These are phyloP conservation scores for Spodoptera picta DNA, from an alignment of 2,888 invertebrate genomes.

Conservation along the genomic window DNA sequence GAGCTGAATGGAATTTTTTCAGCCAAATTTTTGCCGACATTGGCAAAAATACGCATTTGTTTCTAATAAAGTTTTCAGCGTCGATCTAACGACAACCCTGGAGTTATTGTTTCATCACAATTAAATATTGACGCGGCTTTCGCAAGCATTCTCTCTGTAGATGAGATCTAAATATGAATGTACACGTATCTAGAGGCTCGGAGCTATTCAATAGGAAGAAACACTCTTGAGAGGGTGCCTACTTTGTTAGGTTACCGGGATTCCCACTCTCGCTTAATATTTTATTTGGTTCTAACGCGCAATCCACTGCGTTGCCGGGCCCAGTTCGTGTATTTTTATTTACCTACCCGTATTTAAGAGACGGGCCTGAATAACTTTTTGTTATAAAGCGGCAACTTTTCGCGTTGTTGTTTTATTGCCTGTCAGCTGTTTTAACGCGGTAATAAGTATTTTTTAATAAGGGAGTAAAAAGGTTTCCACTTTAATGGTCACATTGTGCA, in stretches of 20 bases:
- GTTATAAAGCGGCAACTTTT: constrained; percentile 29
- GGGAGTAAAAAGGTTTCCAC: constrained; percentile 10
- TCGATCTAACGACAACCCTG: constrained; percentile 21
- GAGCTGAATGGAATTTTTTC: too few relatives aligned
- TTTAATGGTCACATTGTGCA: not conserved
- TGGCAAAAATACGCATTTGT: constrained; percentile 6
- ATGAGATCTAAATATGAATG: constrained; percentile 47
- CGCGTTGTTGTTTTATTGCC: constrained; percentile 35
- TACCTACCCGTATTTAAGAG: constrained; percentile 39
- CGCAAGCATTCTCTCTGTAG: constrained; percentile 43
- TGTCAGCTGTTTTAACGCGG: constrained; percentile 28
- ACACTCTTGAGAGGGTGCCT: constrained; percentile 58
- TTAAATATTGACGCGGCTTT: constrained; percentile 52
- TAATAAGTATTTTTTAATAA: constrained; percentile 18
- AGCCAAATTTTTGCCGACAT: too few relatives aligned
- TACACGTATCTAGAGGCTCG: constrained; percentile 32
- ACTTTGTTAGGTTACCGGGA: constrained; percentile 70
- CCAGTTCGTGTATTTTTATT: constrained; percentile 50
- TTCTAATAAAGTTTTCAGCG: constrained; percentile 20
- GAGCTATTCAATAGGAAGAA: constrained; percentile 67
- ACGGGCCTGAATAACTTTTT: constrained; percentile 29
- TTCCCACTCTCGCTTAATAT: constrained; percentile 74
- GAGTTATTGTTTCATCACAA: constrained; percentile 49
- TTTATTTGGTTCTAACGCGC: constrained; percentile 75
- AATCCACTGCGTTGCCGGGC: constrained; percentile 62